Evolutionary conservation across 2,797 vertebrate species (phyloP), one percentile per base, ranked within the genome.

Genomic region (Neosalanx taihuensis): DNA sequence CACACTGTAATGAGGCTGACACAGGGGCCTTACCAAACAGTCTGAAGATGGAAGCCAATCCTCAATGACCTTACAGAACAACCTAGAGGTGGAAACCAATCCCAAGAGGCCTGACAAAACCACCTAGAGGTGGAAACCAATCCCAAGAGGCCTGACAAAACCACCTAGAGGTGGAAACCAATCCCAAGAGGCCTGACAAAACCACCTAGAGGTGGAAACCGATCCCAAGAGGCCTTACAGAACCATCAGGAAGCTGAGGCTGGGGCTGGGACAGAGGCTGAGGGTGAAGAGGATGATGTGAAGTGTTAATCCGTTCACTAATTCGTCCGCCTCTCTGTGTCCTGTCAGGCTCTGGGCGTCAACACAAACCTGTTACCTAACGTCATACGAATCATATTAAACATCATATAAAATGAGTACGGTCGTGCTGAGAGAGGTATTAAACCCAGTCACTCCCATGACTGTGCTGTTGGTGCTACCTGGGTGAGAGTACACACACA

Each of bases 1-100:
- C 77, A 79, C 81, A 83, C 77, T 81, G 73, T 84, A 86, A 87
- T 81, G 86, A 75, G 85, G 74, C 79, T n/a, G 1, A 64, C 64
- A 67, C 41, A 77, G 75, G 71, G 70, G 78, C 76, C n/a, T 80
- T 83, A 86, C 85, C 81, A 84, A 80, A 82, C 76, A 41, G 10
- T 41, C 33, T 35, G 33, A 35, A 35, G 33, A 35, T 6, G 37
- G 37, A 6, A 41, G 6, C 37, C 37, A 6, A 41, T 41, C 37
- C 37, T n/a, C n/a, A n/a, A n/a, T n/a, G n/a, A n/a, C n/a, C n/a
- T n/a, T n/a, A n/a, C n/a, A n/a, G n/a, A n/a, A n/a, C 26, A 15
- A 63, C 26, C 15, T 63, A 18, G 26, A 30, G 60, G 26, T 62
- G 13, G 30, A 30, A 62, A 15, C 61, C 29, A 6, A 35, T 30